A percentile compares a stretch with the other conserved stretches of the same genome.
Evolutionary conservation across 2,113 vertebrate genomes (phyloP).

Genomic region (Thamnophis sirtalis): DNA sequence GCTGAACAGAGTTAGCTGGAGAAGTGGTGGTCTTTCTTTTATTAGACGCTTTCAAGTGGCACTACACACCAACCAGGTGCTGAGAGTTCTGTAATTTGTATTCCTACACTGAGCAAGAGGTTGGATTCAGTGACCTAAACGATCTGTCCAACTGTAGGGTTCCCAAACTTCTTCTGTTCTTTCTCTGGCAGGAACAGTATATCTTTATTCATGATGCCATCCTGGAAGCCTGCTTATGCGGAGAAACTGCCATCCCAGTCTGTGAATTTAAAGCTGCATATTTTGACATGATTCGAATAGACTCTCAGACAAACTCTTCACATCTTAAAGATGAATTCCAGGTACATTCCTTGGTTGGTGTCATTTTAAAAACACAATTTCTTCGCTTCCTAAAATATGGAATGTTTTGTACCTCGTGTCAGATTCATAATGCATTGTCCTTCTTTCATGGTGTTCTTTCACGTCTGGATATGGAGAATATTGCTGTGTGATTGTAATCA

Average conservation of each 20-base stretch:
- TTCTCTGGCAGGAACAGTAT: constrained; percentile 89
- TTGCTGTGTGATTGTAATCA: constrained; percentile 6
- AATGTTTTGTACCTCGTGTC: constrained; percentile 44
- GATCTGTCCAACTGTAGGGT: not conserved
- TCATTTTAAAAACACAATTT: constrained; percentile 30
- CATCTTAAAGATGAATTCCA: constrained; percentile 99
- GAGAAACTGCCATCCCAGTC: constrained; percentile 95
- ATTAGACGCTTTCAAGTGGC: not conserved
- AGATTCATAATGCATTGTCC: constrained; percentile 13
- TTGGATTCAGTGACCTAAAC: not conserved
- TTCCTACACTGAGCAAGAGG: not conserved
- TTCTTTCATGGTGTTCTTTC: constrained; percentile 41
- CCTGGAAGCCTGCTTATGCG: constrained; percentile 96
- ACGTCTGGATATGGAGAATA: constrained; percentile 32
- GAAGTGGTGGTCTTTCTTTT: not conserved
- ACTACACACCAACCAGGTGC: not conserved
- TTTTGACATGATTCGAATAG: constrained; percentile 99
- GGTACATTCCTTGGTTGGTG: constrained; percentile 69
- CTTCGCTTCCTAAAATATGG: constrained; percentile 28
- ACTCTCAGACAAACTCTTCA: constrained; percentile 97
- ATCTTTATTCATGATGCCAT: constrained; percentile 99
- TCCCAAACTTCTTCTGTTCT: constrained; percentile 32
- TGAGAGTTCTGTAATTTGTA: not conserved
- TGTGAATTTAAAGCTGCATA: constrained; percentile 97
- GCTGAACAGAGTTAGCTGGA: not conserved